Evolutionary conservation across 2,888 invertebrate species (phyloP).

Genomic region (Hyalella azteca): DNA sequence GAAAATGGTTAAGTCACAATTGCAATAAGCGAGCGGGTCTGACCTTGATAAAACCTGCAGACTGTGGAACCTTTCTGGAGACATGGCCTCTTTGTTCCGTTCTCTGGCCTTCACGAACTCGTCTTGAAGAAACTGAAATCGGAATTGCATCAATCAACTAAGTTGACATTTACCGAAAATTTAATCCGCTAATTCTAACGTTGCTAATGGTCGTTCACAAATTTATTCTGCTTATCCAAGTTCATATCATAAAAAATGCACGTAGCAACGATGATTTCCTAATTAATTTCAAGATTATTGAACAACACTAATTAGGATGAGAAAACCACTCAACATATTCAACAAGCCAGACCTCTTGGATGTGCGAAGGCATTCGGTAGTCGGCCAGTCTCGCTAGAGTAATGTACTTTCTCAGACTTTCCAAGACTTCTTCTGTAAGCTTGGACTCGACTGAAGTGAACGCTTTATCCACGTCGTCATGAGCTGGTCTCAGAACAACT

Average conservation of each 20-base stretch:
- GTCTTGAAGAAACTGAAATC: slow-evolving; percentile 17
- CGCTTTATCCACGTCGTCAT: slow-evolving; percentile 42
- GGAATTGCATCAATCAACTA: too few relatives aligned
- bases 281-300: too few relatives aligned
- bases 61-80: slow-evolving; percentile 20
- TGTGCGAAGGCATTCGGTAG: slow-evolving; percentile 41
- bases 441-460: slow-evolving; percentile 16
- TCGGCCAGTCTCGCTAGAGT: slow-evolving; percentile 39
- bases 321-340: too few relatives aligned
- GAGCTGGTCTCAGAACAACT: slow-evolving; percentile 39
- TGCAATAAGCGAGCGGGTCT: too few relatives aligned
- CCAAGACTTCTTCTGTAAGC: slow-evolving; percentile 43
- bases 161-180: too few relatives aligned
- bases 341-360: slow-evolving; percentile 51
- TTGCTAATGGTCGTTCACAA: too few relatives aligned
- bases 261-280: too few relatives aligned
- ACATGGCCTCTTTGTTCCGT: slow-evolving; percentile 24
- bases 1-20: too few relatives aligned
- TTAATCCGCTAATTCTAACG: too few relatives aligned
- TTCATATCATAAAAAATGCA: too few relatives aligned
- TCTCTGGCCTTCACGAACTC: slow-evolving; percentile 27
- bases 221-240: too few relatives aligned
- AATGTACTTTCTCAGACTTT: slow-evolving; percentile 40
- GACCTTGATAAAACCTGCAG: slow-evolving; percentile 1
- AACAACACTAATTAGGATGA: too few relatives aligned